Percentiles rank a stretch among this genome's conserved stretches.
Conservation (phyloP, 2,888 invertebrate genomes). For the Neuroscelio doddi region DNA sequence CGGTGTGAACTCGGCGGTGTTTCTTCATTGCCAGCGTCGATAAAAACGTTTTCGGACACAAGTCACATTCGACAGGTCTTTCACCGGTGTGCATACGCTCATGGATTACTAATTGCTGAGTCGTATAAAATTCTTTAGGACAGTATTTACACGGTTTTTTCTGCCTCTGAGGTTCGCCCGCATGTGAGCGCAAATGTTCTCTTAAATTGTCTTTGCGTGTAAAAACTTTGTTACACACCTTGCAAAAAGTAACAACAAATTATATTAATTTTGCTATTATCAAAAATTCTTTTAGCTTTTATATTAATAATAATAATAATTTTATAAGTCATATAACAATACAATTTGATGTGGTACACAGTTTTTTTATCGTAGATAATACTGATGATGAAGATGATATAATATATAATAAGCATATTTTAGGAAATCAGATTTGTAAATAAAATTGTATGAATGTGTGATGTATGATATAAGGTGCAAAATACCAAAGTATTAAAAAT, state of each 20-base stretch:
- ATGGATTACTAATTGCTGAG: conserved; percentile 75
- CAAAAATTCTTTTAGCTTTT: too few relatives aligned
- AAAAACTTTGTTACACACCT: conserved; percentile 75
- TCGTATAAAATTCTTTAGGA: conserved; percentile 76
- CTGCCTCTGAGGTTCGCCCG: conserved; percentile 75
- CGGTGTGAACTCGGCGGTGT: conserved; percentile 76
- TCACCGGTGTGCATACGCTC: conserved; percentile 80
- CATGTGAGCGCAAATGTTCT: conserved; percentile 80
- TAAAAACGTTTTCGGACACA: conserved; percentile 82
- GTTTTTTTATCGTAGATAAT: too few relatives aligned
- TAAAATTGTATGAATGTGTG: too few relatives aligned
- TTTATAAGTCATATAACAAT: too few relatives aligned
- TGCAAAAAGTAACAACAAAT: conserved; percentile 41
- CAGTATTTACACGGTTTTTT: conserved; percentile 79
- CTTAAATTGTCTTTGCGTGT: conserved; percentile 83
- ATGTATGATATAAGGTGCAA: too few relatives aligned
- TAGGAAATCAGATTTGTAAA: too few relatives aligned
- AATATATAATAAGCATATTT: too few relatives aligned
- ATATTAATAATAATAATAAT: too few relatives aligned
- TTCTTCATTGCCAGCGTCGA: conserved; percentile 85
- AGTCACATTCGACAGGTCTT: conserved; percentile 80
- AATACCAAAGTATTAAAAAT: too few relatives aligned
- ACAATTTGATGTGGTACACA: too few relatives aligned
- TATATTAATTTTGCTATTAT: too few relatives aligned
- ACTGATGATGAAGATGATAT: too few relatives aligned